Evolutionary conservation across 2,888 invertebrate genomes (phyloP), one percentile per base, ranked within the genome.

Genomic region (Eledone cirrhosa): DNA sequence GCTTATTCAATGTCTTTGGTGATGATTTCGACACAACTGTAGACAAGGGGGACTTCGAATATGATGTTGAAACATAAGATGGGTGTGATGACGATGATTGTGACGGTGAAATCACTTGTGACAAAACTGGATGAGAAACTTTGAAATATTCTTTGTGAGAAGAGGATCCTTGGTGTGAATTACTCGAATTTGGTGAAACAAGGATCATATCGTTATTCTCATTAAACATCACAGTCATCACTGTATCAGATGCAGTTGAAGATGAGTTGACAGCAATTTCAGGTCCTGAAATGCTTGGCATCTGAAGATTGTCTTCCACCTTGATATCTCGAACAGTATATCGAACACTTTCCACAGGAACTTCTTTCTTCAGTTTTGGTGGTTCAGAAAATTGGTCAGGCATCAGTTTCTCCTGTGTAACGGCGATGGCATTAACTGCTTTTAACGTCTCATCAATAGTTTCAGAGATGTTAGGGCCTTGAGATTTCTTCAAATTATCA

Each of bases 141-240:
- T 31, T 72, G n/a, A 72, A 72, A 72, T 31, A 72, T 31, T 72
- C 72, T 72, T 72, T 72, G 31, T 11, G 31, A 16, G 72, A 31
- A 72, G 24, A 16, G 27, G n/a, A 8, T 16, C 13, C 22, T n/a
- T 72, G 72, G n/a, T 31, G 29, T n/a, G 3, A 31, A 41, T 11
- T 14, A 7, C 33, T 22, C 4, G 13, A 8, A 41, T 72, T 41
- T 41, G 33, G 33, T 41, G 72, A 31, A 7, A 72, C 11, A 22
- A 72, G 22, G 14, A 72, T n/a, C 22, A 72, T 22, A n/a, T 72
- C 72, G 19, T 72, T 33, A 72, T 72, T 72, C 4, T 72, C 72
- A 72, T 72, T 72, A 72, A 72, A 24, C 72, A 72, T 72, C n/a
- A 72, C 31, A n/a, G 72, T 72, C 72, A 72, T 19, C 41, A 72